A percentile compares a stretch with the other conserved stretches of the same genome.
Conservation (phyloP, 2,113 vertebrate genomes). For the Dipodomys stephensi region DNA sequence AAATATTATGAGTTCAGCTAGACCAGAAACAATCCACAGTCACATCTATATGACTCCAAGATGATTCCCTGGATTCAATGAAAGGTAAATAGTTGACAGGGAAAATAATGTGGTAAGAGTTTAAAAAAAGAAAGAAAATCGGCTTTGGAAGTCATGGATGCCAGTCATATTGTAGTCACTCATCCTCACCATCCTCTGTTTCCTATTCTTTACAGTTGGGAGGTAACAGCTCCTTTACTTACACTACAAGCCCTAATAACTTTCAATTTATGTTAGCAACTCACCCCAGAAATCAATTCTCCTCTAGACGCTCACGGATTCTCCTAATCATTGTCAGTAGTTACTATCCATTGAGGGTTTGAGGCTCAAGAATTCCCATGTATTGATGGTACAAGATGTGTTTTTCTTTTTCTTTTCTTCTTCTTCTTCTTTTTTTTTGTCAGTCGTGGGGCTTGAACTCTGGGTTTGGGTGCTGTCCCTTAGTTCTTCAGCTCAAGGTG, state of each 20-base stretch:
- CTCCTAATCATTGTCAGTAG: background rate
- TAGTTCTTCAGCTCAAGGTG: no score
- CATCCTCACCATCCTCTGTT: background rate
- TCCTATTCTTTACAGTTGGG: background rate
- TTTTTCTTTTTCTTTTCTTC: background rate
- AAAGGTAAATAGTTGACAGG: background rate
- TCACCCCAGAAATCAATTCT: background rate
- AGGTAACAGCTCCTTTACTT: background rate
- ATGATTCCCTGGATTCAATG: background rate
- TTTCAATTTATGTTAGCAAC: background rate
- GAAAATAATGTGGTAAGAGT: background rate
- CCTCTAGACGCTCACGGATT: background rate
- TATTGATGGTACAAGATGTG: background rate
- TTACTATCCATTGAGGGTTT: background rate
- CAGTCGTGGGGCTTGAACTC: no score
- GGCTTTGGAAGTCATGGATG: background rate
- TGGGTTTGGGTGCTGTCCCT: no score
- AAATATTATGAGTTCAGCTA: background rate
- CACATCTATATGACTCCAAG: background rate
- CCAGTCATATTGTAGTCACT: background rate
- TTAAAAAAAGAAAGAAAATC: background rate
- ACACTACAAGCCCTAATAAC: background rate
- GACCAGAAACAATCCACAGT: background rate
- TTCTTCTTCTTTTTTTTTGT: no score
- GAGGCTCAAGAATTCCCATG: background rate